Conservation (phyloP, 2,797 vertebrate species). For the Arremon brunneinucha region DNA sequence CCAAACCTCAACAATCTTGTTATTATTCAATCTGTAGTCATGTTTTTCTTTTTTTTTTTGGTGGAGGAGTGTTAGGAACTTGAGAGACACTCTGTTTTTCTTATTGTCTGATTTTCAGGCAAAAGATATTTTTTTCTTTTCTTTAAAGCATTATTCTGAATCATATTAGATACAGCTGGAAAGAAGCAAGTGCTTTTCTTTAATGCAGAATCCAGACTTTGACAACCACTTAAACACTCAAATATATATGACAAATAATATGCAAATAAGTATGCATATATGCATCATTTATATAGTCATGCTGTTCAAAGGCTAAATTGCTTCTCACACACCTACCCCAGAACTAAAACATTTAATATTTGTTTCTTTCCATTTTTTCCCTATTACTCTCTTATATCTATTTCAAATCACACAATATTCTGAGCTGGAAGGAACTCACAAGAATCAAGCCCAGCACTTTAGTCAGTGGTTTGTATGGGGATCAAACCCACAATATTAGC, state of each 20-base stretch:
- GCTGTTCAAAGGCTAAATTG: neutral
- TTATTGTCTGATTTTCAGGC: neutral
- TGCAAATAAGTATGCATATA: neutral
- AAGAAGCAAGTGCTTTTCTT: neutral
- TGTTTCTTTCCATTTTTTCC: neutral
- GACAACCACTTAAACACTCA: neutral
- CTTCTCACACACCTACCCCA: neutral
- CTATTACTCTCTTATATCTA: neutral
- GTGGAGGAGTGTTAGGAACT: neutral
- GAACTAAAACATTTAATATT: neutral
- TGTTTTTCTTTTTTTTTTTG: fast-evolving
- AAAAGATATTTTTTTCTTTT: neutral
- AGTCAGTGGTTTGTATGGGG: neutral
- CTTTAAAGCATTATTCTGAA: neutral
- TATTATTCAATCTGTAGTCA: neutral
- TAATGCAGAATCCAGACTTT: neutral
- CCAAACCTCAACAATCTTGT: fast-evolving
- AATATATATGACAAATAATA: neutral
- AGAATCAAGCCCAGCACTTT: neutral
- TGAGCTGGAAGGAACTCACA: neutral
- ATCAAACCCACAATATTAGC: neutral
- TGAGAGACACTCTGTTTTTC: neutral
- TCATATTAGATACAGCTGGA: neutral
- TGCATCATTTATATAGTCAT: neutral
- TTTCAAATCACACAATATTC: neutral